Conservation (phyloP, 2,113 vertebrate species). For the Lepisosteus osseus region DNA sequence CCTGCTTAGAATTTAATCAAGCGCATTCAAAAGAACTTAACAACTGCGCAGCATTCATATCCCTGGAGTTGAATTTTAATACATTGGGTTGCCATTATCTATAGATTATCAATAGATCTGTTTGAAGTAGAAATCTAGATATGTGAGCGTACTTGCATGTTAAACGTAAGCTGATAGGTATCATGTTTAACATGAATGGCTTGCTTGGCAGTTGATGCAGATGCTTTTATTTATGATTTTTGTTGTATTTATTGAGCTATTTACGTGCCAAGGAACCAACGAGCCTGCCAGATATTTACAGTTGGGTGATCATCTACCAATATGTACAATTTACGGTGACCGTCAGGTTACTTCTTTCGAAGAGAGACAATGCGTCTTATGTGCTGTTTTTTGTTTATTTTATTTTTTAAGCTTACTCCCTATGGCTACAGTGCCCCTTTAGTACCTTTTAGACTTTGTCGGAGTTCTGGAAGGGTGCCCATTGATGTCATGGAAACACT, state of each 20-base stretch:
- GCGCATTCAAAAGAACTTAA: conserved; percentile 48
- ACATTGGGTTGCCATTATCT: conserved; percentile 18
- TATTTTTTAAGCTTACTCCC: conserved; percentile 62
- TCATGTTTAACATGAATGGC: conserved; percentile 42
- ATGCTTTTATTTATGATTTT: conserved; percentile 36
- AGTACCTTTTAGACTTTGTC: conserved; percentile 78
- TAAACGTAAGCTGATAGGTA: conserved; percentile 5
- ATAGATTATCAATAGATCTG: conserved; percentile 32
- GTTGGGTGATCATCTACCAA: conserved; percentile 44
- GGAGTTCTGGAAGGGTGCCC: conserved; percentile 89
- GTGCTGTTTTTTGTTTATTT: conserved; percentile 7
- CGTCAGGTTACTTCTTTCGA: conserved; percentile 35
- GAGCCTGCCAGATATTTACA: conserved; percentile 46
- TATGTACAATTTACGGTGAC: conserved; percentile 53
- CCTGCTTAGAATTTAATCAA: conserved; percentile 46
- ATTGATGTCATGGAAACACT: conserved; percentile 98
- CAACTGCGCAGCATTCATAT: conserved; percentile 40
- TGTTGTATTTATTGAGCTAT: conserved; percentile 52
- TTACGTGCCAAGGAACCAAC: conserved; percentile 47
- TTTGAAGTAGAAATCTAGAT: not conserved
- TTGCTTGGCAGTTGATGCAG: conserved; percentile 34
- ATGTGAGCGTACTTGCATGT: conserved; percentile 3
- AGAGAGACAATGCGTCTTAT: conserved; percentile 24
- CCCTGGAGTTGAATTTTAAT: conserved; percentile 34
- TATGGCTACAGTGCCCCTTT: conserved; percentile 70